Percentiles rank a stretch among this genome's conserved stretches.
These are phyloP conservation scores for Zophobas morio DNA, from an alignment of 1,140 invertebrate genomes.

Conservation along the genomic window DNA sequence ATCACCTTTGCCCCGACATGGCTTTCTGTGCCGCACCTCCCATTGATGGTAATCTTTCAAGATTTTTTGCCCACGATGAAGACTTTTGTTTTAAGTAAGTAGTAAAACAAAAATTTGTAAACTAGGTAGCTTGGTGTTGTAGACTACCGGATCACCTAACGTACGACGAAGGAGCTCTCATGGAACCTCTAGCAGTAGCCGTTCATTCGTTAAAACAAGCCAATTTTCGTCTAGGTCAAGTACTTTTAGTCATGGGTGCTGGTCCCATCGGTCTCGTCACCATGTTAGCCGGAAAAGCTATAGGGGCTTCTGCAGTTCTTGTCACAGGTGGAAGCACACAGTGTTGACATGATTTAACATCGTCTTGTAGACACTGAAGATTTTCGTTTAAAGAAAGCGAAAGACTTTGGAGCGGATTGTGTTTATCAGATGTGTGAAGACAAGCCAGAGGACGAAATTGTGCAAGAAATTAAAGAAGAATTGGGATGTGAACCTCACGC, in stretches of 20 bases:
- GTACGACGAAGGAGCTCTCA: conserved; percentile 93
- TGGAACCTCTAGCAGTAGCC: conserved; percentile 93
- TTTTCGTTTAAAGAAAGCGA: conserved; percentile 82
- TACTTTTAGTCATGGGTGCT: conserved; percentile 89
- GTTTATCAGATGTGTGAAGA: conserved; percentile 74
- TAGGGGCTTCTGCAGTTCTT: conserved; percentile 86
- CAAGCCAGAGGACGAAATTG: conserved; percentile 72
- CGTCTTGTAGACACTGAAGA: conserved; percentile 78
- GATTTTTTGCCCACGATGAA: conserved; percentile 90
- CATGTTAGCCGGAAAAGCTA: conserved; percentile 88
- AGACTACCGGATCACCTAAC: conserved; percentile 90
- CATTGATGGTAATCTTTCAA: conserved; percentile 84
- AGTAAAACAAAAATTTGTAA: background rate
- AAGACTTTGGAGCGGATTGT: conserved; percentile 84
- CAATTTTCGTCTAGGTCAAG: conserved; percentile 79
- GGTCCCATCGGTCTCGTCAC: conserved; percentile 93
- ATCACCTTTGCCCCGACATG: conserved; percentile 92
- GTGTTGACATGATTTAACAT: background rate
- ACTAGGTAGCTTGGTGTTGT: background rate
- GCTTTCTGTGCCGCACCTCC: conserved; percentile 93
- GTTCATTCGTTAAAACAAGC: conserved; percentile 91
- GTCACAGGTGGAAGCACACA: conserved; percentile 78
- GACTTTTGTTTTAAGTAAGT: conserved; percentile 95
- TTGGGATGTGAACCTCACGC: conserved; percentile 81
- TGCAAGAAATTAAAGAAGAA: conserved; percentile 74